These are phyloP conservation scores for Epirrhoe alternata DNA, from an alignment of 2,888 invertebrate species.

Conservation along the genomic window DNA sequence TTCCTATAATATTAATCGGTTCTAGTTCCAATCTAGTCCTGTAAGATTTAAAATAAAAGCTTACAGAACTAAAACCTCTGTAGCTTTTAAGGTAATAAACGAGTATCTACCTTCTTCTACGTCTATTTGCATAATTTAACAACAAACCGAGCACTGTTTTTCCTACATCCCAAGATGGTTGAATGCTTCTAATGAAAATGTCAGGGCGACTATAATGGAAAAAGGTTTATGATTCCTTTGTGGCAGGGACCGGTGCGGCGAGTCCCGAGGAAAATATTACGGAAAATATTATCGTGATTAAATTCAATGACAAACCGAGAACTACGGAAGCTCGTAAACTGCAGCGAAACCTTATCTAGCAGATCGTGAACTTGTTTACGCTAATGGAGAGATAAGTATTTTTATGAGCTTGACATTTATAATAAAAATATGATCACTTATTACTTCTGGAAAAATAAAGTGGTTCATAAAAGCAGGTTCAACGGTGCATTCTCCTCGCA, in stretches of 20 bases:
- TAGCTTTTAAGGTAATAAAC: not conserved
- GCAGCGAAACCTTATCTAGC: slow-evolving; percentile 8
- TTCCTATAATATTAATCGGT: too few species aligned
- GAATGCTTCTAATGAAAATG: slow-evolving; percentile 8
- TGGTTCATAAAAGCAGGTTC: not conserved
- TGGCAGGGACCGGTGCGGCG: slow-evolving; percentile 12
- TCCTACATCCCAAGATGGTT: slow-evolving; percentile 2
- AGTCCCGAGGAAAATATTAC: slow-evolving; percentile 35
- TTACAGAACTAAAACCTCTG: too few species aligned
- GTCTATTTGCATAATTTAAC: slow-evolving; percentile 8
- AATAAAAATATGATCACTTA: slow-evolving; percentile 15
- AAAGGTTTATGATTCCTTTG: slow-evolving; percentile 19
- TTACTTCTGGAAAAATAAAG: slow-evolving; percentile 12
- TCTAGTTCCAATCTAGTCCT: too few species aligned
- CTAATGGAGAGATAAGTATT: slow-evolving; percentile 1
- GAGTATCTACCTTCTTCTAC: not conserved
- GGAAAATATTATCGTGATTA: slow-evolving; percentile 20
- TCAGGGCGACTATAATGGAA: slow-evolving; percentile 3
- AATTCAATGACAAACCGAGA: slow-evolving; percentile 8
- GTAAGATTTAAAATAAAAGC: too few species aligned
- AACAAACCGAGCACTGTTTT: slow-evolving; percentile 2
- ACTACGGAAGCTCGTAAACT: slow-evolving; percentile 7
- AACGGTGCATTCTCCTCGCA: slow-evolving; percentile 32
- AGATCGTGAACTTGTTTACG: not conserved
- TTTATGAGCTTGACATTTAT: slow-evolving; percentile 59